Percentiles rank a stretch among this genome's conserved stretches.
These are phyloP conservation scores for Cotesia glomerata DNA, from an alignment of 1,140 invertebrate genomes.

Conservation along the genomic window DNA sequence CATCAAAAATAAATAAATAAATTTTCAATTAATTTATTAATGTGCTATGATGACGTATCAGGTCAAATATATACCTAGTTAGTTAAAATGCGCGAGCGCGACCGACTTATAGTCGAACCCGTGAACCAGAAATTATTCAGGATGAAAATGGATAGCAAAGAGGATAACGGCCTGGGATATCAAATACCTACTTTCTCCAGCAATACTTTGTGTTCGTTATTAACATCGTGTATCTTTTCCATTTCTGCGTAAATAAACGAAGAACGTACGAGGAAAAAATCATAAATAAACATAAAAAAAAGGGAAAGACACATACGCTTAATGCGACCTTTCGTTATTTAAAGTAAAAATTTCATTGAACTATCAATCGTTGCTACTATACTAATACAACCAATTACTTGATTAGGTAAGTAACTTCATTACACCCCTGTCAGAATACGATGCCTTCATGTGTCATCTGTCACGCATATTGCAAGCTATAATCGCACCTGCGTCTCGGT, in stretches of 20 bases:
- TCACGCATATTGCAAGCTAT: conserved; percentile 12
- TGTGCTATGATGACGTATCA: conserved; percentile 6
- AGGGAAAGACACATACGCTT: background rate
- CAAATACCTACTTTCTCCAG: conserved; percentile 26
- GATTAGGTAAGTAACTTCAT: conserved; percentile 28
- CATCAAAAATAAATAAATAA: conserved; percentile 7
- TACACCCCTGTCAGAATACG: conserved; percentile 24
- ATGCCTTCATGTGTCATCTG: conserved; percentile 27
- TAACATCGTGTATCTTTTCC: background rate
- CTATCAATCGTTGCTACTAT: background rate
- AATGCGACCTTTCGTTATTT: background rate
- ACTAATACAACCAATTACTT: background rate
- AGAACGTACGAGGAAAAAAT: too few species aligned
- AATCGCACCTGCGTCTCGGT: conserved; percentile 4
- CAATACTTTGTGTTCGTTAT: conserved; percentile 4
- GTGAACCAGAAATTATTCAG: conserved; percentile 16
- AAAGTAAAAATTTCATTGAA: too few species aligned
- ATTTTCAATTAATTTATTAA: background rate
- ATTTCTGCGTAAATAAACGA: conserved; percentile 1
- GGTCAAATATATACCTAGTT: background rate
- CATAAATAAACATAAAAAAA: too few species aligned
- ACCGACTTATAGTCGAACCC: conserved; percentile 2
- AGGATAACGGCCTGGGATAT: conserved; percentile 26
- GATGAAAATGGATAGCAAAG: conserved; percentile 15
- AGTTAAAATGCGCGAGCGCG: background rate